Evolutionary conservation across 2,797 vertebrate species (phyloP), one percentile per base, ranked within the genome.

Genomic region (Acrossocheilus fasciatus): DNA sequence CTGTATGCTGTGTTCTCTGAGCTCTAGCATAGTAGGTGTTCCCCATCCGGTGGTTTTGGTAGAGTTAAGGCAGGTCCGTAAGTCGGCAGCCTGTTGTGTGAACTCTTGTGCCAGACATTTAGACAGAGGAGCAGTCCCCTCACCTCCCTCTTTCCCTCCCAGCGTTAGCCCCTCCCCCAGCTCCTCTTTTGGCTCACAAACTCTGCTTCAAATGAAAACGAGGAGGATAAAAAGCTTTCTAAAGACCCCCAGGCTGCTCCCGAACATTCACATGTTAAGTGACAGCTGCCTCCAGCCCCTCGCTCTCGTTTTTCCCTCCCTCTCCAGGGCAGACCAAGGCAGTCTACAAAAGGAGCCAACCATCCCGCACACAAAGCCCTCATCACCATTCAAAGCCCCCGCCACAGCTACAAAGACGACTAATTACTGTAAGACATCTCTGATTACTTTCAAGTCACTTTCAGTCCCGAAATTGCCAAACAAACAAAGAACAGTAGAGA

Each of bases 191-290:
- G 92, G 92, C 91, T 94, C 93, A 91, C 87, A 95, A 96, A 94
- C 93, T 95, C 93, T 91, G 95, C 90, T 95, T 92, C 91, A 91
- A 91, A 93, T 85, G 82, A 86, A 87, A 90, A 88, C 87, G 80
- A 77, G 76, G 90, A 93, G 93, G 93, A 92, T 94, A 88, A 90
- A 91, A 92, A 92, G 90, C 93, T 94, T 94, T 95, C 93, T 93
- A 95, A 93, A 95, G 94, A 94, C 92, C 93, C 94, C 93, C 85
- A 89, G 91, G 94, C 93, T 89, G 90, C 92, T 94, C 94, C 89
- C 52, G 88, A 95, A 96, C 94, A 96, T 96, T 96, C 96, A 96
- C 94, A 96, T 96, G 96, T 94, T 96, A 96, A 96, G 94, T 96
- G 96, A 96, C 95, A 96, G 96, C 95, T 96, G 95, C 95, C 94